Conservation (phyloP, 2,797 vertebrate genomes). For the Glyptemys insculpta region DNA sequence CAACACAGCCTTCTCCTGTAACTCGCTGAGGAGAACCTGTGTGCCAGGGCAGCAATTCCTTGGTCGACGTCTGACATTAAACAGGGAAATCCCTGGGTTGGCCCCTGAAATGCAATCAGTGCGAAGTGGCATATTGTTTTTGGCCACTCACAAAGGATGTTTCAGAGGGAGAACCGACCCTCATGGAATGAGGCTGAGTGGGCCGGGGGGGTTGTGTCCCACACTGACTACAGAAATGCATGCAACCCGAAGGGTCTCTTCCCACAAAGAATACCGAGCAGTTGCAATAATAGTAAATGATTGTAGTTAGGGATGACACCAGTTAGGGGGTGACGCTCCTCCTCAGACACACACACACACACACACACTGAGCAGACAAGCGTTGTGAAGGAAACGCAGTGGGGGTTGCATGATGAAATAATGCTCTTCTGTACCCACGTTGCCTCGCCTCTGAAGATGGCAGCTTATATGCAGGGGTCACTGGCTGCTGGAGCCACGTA, state of each 20-base stretch:
- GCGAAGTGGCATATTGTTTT: rapidly evolving
- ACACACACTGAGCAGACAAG: background rate
- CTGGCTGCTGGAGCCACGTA: too few relatives aligned
- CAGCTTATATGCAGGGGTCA: too few relatives aligned
- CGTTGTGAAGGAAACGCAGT: background rate
- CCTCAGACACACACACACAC: rapidly evolving
- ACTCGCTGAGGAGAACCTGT: background rate
- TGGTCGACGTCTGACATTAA: rapidly evolving
- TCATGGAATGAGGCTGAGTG: background rate
- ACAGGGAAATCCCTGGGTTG: rapidly evolving
- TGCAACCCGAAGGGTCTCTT: background rate
- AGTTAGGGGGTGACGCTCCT: background rate
- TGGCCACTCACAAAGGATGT: background rate
- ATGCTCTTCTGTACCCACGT: background rate
- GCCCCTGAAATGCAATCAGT: rapidly evolving
- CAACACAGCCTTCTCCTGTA: background rate
- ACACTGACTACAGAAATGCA: background rate
- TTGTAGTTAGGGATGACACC: background rate
- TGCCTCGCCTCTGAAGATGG: background rate
- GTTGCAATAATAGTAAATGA: rapidly evolving
- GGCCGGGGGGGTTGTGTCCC: background rate
- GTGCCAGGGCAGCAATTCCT: background rate
- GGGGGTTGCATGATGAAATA: rapidly evolving
- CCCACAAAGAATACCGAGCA: background rate
- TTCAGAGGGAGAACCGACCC: constrained; percentile 7